These are phyloP conservation scores for Drosophila suzukii DNA, from an alignment of 1,140 invertebrate genomes.

Conservation along the genomic window DNA sequence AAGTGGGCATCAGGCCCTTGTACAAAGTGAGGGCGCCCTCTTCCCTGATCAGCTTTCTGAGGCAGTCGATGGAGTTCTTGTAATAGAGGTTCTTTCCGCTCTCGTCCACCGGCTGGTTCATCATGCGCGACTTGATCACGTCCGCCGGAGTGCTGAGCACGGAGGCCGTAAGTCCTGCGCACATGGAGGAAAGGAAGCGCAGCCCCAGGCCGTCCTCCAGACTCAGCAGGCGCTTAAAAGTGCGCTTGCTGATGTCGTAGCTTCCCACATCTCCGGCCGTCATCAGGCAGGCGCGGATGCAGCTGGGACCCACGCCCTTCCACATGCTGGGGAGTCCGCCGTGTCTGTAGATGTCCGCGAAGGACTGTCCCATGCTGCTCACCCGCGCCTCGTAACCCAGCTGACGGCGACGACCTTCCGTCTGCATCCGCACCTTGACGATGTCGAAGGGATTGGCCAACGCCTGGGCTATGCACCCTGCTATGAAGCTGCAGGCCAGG, in stretches of 20 bases:
- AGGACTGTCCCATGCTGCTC: slow-evolving; percentile 3
- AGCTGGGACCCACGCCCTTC: slow-evolving; percentile 43
- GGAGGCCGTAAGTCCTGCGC: slow-evolving; percentile 47
- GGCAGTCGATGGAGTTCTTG: slow-evolving; percentile 37
- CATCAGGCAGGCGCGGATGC: slow-evolving; percentile 54
- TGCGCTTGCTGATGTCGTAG: slow-evolving; percentile 63
- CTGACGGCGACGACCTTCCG: slow-evolving; percentile 21
- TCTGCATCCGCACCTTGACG: slow-evolving; percentile 60
- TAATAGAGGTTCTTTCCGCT: slow-evolving; percentile 35
- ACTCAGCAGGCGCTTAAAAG: slow-evolving; percentile 24
- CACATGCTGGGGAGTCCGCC: slow-evolving; percentile 39
- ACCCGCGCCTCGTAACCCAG: slow-evolving; percentile 29
- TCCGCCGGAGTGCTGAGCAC: slow-evolving; percentile 59
- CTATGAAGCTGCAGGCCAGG: slow-evolving; percentile 21
- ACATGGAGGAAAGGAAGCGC: slow-evolving; percentile 41
- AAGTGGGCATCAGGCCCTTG: slow-evolving; percentile 59
- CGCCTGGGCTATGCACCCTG: slow-evolving; percentile 53
- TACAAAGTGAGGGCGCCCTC: slow-evolving; percentile 46
- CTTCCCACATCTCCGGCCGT: slow-evolving; percentile 60
- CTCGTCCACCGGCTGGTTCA: slow-evolving; percentile 53
- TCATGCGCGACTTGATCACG: slow-evolving; percentile 58
- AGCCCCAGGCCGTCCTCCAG: slow-evolving; percentile 37
- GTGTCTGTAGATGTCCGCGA: slow-evolving; percentile 25
- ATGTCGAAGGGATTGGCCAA: slow-evolving; percentile 61
- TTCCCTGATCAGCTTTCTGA: slow-evolving; percentile 26